Conservation (phyloP, 1,140 invertebrate species). For the Atta cephalotes region DNA sequence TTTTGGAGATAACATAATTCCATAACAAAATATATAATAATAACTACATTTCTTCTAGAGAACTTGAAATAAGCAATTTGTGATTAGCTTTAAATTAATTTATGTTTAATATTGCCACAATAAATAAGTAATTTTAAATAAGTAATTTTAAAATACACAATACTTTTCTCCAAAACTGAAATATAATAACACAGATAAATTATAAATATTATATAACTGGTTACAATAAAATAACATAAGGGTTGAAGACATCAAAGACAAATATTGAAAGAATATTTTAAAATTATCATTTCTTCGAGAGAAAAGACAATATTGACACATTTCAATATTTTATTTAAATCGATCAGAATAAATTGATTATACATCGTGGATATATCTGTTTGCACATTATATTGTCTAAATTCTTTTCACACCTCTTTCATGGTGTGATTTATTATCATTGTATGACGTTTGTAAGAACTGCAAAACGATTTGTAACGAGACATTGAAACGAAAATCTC, state of each 20-base stretch:
- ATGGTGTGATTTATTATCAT: conserved; percentile 28
- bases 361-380: not conserved
- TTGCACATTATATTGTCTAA: not conserved
- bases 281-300: not conserved
- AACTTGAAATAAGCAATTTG: too few species aligned
- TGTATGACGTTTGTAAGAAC: not conserved
- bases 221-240: not conserved
- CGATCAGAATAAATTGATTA: not conserved
- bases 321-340: not conserved
- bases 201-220: not conserved
- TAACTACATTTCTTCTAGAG: too few species aligned
- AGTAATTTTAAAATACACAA: too few species aligned
- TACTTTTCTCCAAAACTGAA: too few species aligned
- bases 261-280: conserved; percentile 18
- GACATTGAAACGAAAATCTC: conserved; percentile 2
- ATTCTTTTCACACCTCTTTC: not conserved
- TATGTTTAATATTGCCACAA: too few species aligned
- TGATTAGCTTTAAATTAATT: too few species aligned
- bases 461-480: not conserved
- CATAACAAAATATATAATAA: too few species aligned
- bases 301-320: not conserved
- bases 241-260: not conserved
- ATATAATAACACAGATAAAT: not conserved
- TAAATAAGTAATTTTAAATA: too few species aligned
- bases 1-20: too few species aligned